Conservation (phyloP, 2,797 vertebrate genomes). For the Manis pentadactyla region DNA sequence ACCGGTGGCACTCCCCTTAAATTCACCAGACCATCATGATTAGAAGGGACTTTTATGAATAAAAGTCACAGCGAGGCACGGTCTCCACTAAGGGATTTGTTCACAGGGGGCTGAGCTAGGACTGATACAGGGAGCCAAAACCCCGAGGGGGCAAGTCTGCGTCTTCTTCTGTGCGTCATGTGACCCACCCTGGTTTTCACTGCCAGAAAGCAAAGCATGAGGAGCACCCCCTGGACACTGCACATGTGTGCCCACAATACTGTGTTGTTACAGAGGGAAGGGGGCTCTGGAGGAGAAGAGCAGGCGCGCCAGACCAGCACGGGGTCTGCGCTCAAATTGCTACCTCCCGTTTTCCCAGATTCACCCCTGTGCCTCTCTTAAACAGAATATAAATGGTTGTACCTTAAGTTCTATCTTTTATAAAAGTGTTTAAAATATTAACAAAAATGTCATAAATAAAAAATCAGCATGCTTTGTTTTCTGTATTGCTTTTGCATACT, state of each 20-base stretch:
- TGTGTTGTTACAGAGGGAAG: not conserved
- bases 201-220: not conserved
- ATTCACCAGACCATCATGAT: not conserved
- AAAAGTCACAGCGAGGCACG: not conserved
- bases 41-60: not conserved
- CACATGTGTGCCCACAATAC: not conserved
- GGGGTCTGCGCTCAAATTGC: accelerated
- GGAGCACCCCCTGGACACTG: not conserved
- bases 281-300: no score
- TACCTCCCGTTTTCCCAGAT: no score
- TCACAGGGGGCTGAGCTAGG: not conserved
- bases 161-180: not conserved
- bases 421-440: slow-evolving; percentile 57
- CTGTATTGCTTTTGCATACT: not conserved
- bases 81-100: no score
- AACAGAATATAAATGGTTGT: not conserved
- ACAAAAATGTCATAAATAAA: not conserved
- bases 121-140: not conserved
- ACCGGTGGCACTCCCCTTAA: not conserved
- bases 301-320: accelerated
- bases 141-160: no score
- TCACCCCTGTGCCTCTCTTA: not conserved
- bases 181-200: no score
- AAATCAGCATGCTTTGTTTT: not conserved
- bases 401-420: slow-evolving; percentile 33